Evolutionary conservation across 2,797 vertebrate species (phyloP).

Genomic region (Zalophus californianus): DNA sequence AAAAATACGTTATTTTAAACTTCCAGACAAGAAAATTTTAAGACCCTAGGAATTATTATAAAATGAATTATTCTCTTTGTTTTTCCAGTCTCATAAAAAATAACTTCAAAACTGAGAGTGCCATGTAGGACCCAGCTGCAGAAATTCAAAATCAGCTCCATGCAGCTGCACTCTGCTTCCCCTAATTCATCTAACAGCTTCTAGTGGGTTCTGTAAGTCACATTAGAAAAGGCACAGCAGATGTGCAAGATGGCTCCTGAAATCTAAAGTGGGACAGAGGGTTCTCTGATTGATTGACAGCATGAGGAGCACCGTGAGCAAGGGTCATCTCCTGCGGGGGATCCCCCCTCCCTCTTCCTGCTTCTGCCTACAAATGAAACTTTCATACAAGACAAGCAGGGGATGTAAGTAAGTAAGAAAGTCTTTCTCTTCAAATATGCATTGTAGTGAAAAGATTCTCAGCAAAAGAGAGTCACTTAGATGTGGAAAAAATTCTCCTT

Average conservation of each 20-base stretch:
- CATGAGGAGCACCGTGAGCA: neutral
- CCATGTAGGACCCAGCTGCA: slow-evolving; percentile 37
- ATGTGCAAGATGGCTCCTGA: slow-evolving; percentile 72
- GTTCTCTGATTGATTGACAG: slow-evolving; percentile 64
- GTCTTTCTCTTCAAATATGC: slow-evolving; percentile 43
- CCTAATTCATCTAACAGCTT: slow-evolving; percentile 63
- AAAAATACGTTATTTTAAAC: slow-evolving; percentile 20
- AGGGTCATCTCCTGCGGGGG: slow-evolving; percentile 50
- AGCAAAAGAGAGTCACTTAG: neutral
- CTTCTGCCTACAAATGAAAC: slow-evolving; percentile 61
- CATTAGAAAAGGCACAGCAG: slow-evolving; percentile 70
- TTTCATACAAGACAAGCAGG: slow-evolving; percentile 39
- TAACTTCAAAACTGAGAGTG: slow-evolving; percentile 50
- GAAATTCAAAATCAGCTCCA: slow-evolving; percentile 56
- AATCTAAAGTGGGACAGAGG: slow-evolving; percentile 71
- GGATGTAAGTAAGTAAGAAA: slow-evolving; percentile 46
- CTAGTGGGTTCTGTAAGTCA: slow-evolving; percentile 50
- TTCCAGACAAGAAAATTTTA: slow-evolving; percentile 43
- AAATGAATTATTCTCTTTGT: slow-evolving; percentile 48
- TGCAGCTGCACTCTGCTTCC: slow-evolving; percentile 57
- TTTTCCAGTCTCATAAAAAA: slow-evolving; percentile 27
- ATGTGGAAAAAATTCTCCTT: slow-evolving; percentile 34
- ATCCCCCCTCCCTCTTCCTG: neutral
- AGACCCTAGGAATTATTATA: slow-evolving; percentile 14
- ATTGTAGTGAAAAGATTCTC: slow-evolving; percentile 43